phyloP scores from a whole-genome alignment of 92 coral and sea anemone species.

The Muricea muricata region DNA sequence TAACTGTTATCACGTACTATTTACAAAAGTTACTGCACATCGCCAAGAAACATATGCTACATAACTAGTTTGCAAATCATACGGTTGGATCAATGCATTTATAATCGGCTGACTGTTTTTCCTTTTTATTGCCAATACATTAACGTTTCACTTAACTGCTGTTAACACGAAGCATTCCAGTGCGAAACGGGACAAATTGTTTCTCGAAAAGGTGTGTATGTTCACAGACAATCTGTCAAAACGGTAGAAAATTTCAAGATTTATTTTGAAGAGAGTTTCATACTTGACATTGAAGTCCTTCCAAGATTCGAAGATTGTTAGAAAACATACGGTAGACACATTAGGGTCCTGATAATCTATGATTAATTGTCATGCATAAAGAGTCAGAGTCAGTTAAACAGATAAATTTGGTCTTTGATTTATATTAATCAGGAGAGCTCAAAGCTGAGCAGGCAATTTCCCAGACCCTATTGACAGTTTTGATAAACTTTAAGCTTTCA shows the following conservation, averaged over 20 bases:
- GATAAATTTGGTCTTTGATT: neutral
- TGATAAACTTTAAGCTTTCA: neutral
- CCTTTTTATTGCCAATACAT: too few relatives aligned
- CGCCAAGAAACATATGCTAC: too few relatives aligned
- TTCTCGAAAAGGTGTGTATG: neutral
- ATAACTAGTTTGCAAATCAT: too few relatives aligned
- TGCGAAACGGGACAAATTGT: neutral
- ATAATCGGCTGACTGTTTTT: neutral
- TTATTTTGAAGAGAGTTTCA: too few relatives aligned
- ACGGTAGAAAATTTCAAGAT: too few relatives aligned
- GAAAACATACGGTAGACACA: neutral
- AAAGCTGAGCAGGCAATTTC: neutral
- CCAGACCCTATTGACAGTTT: neutral
- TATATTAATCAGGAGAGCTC: too few relatives aligned
- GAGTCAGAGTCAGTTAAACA: too few relatives aligned
- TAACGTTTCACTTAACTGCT: neutral
- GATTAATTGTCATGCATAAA: conserved; percentile 7
- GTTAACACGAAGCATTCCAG: neutral
- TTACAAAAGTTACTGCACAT: too few relatives aligned
- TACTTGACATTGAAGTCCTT: too few relatives aligned
- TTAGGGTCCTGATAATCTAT: neutral
- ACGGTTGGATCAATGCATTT: neutral
- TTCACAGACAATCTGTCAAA: neutral
- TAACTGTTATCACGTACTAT: too few relatives aligned
- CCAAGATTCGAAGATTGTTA: too few relatives aligned